Evolutionary conservation across 2,888 invertebrate genomes (phyloP).

Genomic region (Andrena praecox): DNA sequence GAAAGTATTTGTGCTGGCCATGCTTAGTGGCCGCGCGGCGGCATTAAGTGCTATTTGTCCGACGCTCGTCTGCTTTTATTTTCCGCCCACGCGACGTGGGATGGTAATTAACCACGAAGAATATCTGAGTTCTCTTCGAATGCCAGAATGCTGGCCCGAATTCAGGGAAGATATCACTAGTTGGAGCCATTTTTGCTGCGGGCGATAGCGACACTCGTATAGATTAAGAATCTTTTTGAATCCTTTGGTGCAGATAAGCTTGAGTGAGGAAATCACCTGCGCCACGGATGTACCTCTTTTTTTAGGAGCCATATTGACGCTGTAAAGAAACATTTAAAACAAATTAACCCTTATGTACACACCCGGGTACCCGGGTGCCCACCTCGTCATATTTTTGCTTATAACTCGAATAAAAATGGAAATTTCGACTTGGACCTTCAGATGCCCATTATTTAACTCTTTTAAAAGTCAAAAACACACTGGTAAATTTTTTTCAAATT

Average conservation of each 20-base stretch:
- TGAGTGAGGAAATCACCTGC: too few relatives aligned
- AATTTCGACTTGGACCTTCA: too few relatives aligned
- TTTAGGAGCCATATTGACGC: too few relatives aligned
- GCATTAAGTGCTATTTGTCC: slow-evolving; percentile 3
- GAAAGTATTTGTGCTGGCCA: slow-evolving; percentile 25
- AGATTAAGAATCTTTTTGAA: background rate
- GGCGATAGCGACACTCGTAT: background rate
- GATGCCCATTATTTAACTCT: too few relatives aligned
- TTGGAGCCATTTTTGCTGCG: too few relatives aligned
- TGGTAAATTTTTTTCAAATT: too few relatives aligned
- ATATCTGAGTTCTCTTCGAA: background rate
- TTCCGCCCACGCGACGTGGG: background rate
- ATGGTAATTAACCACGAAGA: slow-evolving; percentile 13
- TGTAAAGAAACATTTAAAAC: background rate
- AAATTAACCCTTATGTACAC: too few relatives aligned
- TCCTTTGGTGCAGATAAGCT: background rate
- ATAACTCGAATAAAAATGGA: too few relatives aligned
- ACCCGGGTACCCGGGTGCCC: too few relatives aligned
- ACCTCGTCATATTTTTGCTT: too few relatives aligned
- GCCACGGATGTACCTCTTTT: too few relatives aligned
- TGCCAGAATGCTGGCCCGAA: background rate
- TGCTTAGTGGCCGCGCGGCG: background rate
- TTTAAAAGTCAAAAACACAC: too few relatives aligned
- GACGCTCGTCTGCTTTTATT: background rate
- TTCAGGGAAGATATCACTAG: background rate